Evolutionary conservation across 1,140 invertebrate species (phyloP).

Genomic region (Telenomus remus): DNA sequence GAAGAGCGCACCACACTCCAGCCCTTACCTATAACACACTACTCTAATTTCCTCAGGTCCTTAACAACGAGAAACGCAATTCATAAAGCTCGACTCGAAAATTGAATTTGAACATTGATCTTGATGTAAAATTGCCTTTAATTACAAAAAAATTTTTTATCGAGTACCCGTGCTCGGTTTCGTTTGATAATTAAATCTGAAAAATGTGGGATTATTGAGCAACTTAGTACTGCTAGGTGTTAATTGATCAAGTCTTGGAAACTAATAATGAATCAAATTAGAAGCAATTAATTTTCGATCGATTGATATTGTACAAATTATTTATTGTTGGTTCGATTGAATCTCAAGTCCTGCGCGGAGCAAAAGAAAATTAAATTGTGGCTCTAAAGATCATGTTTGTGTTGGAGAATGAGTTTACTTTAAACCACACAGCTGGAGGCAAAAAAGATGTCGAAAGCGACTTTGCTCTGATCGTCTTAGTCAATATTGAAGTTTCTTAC

Average conservation of each 20-base stretch:
- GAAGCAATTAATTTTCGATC: no score
- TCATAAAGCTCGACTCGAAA: slow-evolving; percentile 34
- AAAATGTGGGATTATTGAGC: no score
- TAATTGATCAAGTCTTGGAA: no score
- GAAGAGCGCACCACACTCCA: slow-evolving; percentile 39
- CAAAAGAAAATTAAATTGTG: no score
- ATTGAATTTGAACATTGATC: slow-evolving; percentile 28
- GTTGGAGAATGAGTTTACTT: slow-evolving; percentile 27
- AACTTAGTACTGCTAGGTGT: no score
- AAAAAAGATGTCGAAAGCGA: slow-evolving; percentile 59
- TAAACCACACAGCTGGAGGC: slow-evolving; percentile 16
- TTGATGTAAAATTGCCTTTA: slow-evolving; percentile 28
- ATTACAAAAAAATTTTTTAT: slow-evolving; percentile 19
- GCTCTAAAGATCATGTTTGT: slow-evolving; percentile 6
- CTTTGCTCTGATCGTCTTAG: slow-evolving; percentile 61
- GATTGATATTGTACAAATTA: no score
- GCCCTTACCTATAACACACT: slow-evolving; percentile 37
- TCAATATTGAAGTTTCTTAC: slow-evolving; percentile 68
- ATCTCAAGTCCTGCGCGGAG: no score
- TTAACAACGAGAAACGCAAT: slow-evolving; percentile 35
- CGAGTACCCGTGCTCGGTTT: slow-evolving; percentile 4
- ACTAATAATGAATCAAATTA: no score
- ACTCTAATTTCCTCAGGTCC: slow-evolving; percentile 34
- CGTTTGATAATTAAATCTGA: no score
- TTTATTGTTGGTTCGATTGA: no score